Evolutionary conservation across 1,140 invertebrate species (phyloP).

Genomic region (Drosophila tani): DNA sequence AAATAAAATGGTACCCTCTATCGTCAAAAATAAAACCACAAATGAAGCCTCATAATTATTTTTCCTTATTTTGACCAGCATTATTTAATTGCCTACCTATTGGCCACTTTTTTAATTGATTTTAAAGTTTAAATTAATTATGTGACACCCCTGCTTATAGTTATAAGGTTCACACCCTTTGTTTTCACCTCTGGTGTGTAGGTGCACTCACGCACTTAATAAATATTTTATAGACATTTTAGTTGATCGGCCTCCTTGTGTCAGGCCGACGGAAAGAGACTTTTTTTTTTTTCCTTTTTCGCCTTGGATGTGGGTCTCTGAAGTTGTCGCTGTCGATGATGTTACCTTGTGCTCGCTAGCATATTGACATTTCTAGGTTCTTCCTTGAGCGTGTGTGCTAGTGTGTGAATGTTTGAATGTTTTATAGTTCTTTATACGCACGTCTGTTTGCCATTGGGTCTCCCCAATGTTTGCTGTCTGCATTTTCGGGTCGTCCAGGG

Average conservation of each 20-base stretch:
- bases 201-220: slow-evolving; percentile 27
- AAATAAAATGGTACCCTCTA: neutral
- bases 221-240: slow-evolving; percentile 51
- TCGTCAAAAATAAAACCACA: no score
- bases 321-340: slow-evolving; percentile 25
- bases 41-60: no score
- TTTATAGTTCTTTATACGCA: slow-evolving; percentile 27
- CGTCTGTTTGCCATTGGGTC: slow-evolving; percentile 38
- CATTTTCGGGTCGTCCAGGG: slow-evolving; percentile 32
- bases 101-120: no score
- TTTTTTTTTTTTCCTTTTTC: slow-evolving; percentile 34
- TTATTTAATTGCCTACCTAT: no score
- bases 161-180: neutral
- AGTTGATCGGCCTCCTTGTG: slow-evolving; percentile 49
- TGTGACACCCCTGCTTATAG: no score
- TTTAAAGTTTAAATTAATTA: no score
- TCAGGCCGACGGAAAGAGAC: slow-evolving; percentile 44
- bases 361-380: slow-evolving; percentile 58
- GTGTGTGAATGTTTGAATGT: slow-evolving; percentile 3
- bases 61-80: no score
- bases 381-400: slow-evolving; percentile 3
- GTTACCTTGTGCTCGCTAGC: slow-evolving; percentile 30
- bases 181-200: neutral
- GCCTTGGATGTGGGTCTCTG: slow-evolving; percentile 21
- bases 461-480: slow-evolving; percentile 32